A percentile compares a stretch with the other conserved stretches of the same genome.
Evolutionary conservation across 2,888 invertebrate species (phyloP).

Genomic region (Eueremaeus valkanovi): DNA sequence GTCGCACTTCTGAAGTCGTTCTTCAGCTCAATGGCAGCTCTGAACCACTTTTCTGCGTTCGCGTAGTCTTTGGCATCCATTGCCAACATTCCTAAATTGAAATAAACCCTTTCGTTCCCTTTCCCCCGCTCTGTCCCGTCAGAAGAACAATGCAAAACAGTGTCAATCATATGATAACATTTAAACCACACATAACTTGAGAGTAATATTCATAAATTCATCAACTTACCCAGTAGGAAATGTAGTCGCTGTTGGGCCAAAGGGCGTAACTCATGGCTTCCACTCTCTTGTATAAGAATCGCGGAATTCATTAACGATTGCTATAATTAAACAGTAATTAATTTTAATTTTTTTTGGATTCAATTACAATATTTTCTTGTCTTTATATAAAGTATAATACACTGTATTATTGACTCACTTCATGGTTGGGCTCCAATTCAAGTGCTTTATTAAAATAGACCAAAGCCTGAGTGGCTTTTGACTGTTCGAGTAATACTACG

Average conservation of each 20-base stretch:
- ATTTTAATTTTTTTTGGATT: no score
- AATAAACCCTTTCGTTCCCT: conserved; percentile 84
- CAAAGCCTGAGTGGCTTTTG: conserved; percentile 81
- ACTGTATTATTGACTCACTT: conserved; percentile 52
- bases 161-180: no score
- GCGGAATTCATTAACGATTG: conserved; percentile 86
- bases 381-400: not conserved
- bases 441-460: conserved; percentile 89
- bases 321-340: conserved; percentile 47
- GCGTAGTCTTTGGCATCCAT: conserved; percentile 89
- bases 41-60: conserved; percentile 85
- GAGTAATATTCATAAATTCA: no score
- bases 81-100: conserved; percentile 92
- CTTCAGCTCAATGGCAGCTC: conserved; percentile 71
- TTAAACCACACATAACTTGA: no score
- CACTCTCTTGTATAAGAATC: conserved; percentile 83
- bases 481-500: conserved; percentile 88
- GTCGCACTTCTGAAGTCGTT: conserved; percentile 87
- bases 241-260: conserved; percentile 63
- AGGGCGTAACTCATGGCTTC: conserved; percentile 71
- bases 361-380: no score
- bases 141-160: no score
- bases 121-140: conserved; percentile 66
- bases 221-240: no score
- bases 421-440: conserved; percentile 84